Evolutionary conservation across 2,888 invertebrate genomes (phyloP), one percentile per base, ranked within the genome.

Genomic region (Cepaea hortensis): DNA sequence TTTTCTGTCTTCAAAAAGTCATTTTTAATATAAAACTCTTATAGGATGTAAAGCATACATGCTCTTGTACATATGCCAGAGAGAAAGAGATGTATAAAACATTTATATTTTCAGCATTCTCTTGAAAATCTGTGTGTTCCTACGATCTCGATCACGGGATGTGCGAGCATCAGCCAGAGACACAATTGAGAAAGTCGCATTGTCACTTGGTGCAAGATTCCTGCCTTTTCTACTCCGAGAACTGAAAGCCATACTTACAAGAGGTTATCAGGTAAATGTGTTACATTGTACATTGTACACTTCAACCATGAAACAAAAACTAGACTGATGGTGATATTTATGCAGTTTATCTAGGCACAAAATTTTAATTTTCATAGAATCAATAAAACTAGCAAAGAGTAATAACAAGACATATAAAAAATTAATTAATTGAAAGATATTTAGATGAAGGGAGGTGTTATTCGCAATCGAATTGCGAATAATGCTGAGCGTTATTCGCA

Each of bases 181-280:
- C 93, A 98, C 97, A n/a, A 95, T 99, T n/a, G 96, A 97, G 90
- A 97, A 98, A 94, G 97, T 98, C 55, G 97, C 98, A 96, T 93
- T 96, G 0, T 96, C 97, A 0, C 95, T 99, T 13, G 99, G 99
- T 0, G 96, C 98, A 0, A 95, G 96, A 23, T 98, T 98, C 94
- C 95, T 99, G 88, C 96, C 96, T 11, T 95, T 96, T 91, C 95
- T 99, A 48, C 94, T 99, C 18, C 96, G 96, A 88, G 98, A 98
- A 94, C 96, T 99, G 94, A 96, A 96, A 68, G 95, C 97, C 6
- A 95, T 97, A 46, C 95, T 99, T 85, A 97, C 96, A 0, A 96
- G 97, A 93, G 99, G 99, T 18, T 99, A 97, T 93, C 98, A 98
- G 95, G 95, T 95, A 88, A 83, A 86, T 81, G 18, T 75, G 20